Evolutionary conservation across 2,113 vertebrate species (phyloP).

Genomic region (Corvus moneduloides): DNA sequence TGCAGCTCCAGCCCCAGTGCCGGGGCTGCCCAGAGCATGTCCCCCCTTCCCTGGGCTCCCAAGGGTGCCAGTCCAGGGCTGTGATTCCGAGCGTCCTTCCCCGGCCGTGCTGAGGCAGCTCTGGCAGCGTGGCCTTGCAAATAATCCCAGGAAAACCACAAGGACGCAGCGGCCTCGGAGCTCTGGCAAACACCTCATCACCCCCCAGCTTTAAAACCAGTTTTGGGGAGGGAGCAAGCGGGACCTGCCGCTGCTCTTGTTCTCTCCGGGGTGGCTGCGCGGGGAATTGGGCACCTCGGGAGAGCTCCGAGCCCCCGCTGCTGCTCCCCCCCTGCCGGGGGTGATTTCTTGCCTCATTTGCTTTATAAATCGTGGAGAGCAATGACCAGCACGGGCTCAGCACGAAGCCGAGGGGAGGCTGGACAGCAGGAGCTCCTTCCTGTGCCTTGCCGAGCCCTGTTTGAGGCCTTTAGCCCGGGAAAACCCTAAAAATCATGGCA

Average conservation of each 20-base stretch:
- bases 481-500: rapidly evolving
- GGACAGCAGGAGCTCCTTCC: not conserved
- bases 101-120: not conserved
- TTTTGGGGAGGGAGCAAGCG: not conserved
- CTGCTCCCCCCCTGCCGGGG: rapidly evolving
- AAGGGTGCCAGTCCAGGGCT: rapidly evolving
- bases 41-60: too few relatives aligned
- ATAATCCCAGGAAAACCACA: rapidly evolving
- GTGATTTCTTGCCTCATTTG: not conserved
- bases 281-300: rapidly evolving
- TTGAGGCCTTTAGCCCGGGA: not conserved
- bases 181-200: rapidly evolving
- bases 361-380: not conserved
- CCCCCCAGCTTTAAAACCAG: rapidly evolving
- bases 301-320: not conserved
- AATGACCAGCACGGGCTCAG: rapidly evolving
- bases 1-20: too few relatives aligned
- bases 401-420: not conserved
- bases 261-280: rapidly evolving
- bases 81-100: rapidly evolving
- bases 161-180: rapidly evolving
- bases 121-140: rapidly evolving
- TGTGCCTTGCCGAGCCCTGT: rapidly evolving
- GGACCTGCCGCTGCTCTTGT: not conserved
- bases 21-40: not conserved